Evolutionary conservation across 2,113 vertebrate genomes (phyloP), one percentile per base, ranked within the genome.

Genomic region (Erpornis zantholeuca): DNA sequence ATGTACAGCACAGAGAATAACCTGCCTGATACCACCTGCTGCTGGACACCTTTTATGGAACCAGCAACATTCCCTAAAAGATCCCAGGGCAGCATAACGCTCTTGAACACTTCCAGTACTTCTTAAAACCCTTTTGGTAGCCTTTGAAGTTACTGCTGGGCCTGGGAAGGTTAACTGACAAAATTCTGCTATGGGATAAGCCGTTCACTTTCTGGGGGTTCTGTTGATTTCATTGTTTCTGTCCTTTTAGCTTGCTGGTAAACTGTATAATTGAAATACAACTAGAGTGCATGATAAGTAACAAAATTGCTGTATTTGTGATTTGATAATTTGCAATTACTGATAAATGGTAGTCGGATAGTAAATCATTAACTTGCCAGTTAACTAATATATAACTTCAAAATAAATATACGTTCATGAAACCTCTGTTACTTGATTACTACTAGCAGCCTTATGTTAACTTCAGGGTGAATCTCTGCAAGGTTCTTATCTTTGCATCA

Each of bases 311-410:
- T 69, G 19, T 45, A 33, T 68, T 91, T 73, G 52, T 75, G 64
- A 70, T 66, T 59, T 87, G 65, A 53, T 77, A 70, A 83, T 63
- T 64, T 92, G 15, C 15, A 31, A 31, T 87, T 80, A 47, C 28
- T 76, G 45, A 36, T 49, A 71, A 86, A 56, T 35, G 49, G n/a
- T 54, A 69, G 33, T 54, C 21, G 59, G 81, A 85, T 82, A 13
- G 23, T 59, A 79, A 91, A 82, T 82, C 6, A 52, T 89, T 94
- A 90, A 87, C 71, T 69, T 80, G 7, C 8, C 38, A 76, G 50
- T 77, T 92, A 94, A 85, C 15, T 75, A 81, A 92, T 40, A 64
- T 4, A 10, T 71, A 78, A 75, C 49, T 79, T 82, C 23, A 75
- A 83, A 94, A 75, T 66, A 76, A 94, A 79, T 73, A 44, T 1